These are phyloP conservation scores for Mimachlamys varia DNA, from an alignment of 2,888 invertebrate species.

Conservation along the genomic window DNA sequence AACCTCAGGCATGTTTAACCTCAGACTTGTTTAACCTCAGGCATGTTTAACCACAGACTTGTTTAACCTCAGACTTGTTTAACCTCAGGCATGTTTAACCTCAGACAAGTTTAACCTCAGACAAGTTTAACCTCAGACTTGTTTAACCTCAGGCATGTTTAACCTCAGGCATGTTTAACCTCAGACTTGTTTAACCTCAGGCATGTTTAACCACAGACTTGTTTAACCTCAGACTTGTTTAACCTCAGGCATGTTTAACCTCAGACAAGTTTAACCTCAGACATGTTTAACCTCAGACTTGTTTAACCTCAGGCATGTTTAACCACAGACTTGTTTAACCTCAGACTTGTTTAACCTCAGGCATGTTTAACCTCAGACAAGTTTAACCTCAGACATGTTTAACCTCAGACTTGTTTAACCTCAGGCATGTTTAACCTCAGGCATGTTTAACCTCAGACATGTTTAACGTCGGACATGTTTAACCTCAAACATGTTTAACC, in stretches of 20 bases:
- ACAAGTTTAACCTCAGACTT: background rate
- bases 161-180: background rate
- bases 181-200: background rate
- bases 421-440: background rate
- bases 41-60: background rate
- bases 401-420: background rate
- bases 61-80: background rate
- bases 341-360: background rate
- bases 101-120: background rate
- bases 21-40: background rate
- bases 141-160: background rate
- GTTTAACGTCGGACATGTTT: background rate
- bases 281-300: background rate
- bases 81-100: background rate
- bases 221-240: background rate
- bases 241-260: background rate
- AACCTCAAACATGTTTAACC: background rate
- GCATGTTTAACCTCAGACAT: background rate
- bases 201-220: background rate
- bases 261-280: background rate
- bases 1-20: background rate
- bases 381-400: background rate
- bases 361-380: background rate
- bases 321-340: background rate
- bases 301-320: background rate